Base-by-base conservation (phyloP, 2,888 invertebrate species). In the Leptinotarsa tumamoca region DNA sequence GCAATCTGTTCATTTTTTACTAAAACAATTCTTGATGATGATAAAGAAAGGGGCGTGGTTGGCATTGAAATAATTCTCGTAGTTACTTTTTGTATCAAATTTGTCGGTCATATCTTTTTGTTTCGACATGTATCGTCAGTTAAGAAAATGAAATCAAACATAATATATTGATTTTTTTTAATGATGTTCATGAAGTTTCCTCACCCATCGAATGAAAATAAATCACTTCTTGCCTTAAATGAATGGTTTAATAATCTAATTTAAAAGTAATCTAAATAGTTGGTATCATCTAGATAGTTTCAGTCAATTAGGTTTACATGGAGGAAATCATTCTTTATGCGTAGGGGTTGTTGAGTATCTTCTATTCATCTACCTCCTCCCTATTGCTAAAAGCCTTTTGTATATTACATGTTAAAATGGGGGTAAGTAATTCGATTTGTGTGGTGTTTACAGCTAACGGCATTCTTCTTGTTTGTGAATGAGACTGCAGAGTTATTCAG, bases 391-490 rank as follows among this genome's bases (percentile, higher is more conserved):
- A 88, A 89, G 89, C 88, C 88, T 88, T 88, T 88, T 87, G 86
- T 87, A 88, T 88, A 89, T 89, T 88, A 88, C 87, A 88, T 88
- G 88, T 88, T 88, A 88, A 89, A 89, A 88, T 87, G 87, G 86
- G 89, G 88, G 88, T 88, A 88, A 88, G 87, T 89, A 88, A 88
- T 88, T 87, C 88, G 88, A 89, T 89, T 89, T 85, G 84, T 81
- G 82, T 82, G 82, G 82, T 81, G 76, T 81, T 63, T 52, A 18
- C 66, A 18, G 51, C 66, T 71, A 51, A 63, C 33, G 66, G 66
- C 63, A 52, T 61, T 50, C 63, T 75, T 70, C 73, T 71, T 70
- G 61, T 72, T 73, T 56, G 72, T 69, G 73, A 74, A 77, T 73
- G 56, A 77, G 84, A 84, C 83, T 84, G 68, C 72, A 76, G 76